phyloP scores from a whole-genome alignment of 1,140 invertebrate genomes.

The Sinonovacula constricta region DNA sequence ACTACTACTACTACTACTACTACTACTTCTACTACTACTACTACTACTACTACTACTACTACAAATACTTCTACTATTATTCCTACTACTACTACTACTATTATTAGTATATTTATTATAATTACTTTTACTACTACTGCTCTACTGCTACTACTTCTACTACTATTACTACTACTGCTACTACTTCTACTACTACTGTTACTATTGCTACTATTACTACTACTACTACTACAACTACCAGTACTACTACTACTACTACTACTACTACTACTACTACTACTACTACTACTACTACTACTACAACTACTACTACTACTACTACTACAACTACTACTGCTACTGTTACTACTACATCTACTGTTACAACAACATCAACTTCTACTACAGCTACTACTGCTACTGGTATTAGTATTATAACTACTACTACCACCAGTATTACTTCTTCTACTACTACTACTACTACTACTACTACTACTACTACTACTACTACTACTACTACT shows the following conservation, averaged over 20 bases:
- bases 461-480: conserved; percentile 28
- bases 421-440: conserved; percentile 25
- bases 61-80: no score
- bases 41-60: conserved; percentile 18
- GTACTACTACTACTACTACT: conserved; percentile 23
- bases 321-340: conserved; percentile 24
- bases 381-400: conserved; percentile 12
- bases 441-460: conserved; percentile 30
- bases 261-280: conserved; percentile 29
- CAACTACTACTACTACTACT: conserved; percentile 2
- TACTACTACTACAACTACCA: neutral
- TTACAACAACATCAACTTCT: neutral
- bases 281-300: conserved; percentile 31
- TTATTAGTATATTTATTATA: no score
- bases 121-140: no score
- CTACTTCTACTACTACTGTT: neutral
- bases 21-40: no score
- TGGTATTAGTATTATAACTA: conserved; percentile 12
- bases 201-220: neutral
- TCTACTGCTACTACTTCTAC: neutral
- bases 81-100: conserved; percentile 7
- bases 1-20: no score
- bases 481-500: conserved; percentile 25
- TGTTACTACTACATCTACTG: conserved; percentile 18
- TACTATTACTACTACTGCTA: conserved; percentile 5